phyloP scores from a whole-genome alignment of 2,888 invertebrate genomes.

The Tridacna gigas region DNA sequence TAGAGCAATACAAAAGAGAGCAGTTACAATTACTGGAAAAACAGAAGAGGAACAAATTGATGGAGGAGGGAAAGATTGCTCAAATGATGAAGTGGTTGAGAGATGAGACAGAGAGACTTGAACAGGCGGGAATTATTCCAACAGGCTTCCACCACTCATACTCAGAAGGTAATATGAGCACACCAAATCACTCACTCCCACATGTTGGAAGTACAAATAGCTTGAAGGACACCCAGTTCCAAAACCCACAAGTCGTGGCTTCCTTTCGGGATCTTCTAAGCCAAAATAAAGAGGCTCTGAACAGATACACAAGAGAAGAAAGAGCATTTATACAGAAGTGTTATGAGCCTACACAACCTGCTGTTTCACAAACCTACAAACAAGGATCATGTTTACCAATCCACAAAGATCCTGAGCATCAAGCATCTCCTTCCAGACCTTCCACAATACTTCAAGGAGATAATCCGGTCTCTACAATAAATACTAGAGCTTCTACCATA shows the following conservation, averaged over 20 bases:
- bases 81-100: conserved; percentile 22
- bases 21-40: conserved; percentile 19
- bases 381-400: neutral
- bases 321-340: neutral
- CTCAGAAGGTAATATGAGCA: neutral
- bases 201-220: conserved; percentile 13
- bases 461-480: too few species aligned
- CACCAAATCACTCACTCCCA: conserved; percentile 12
- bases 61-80: conserved; percentile 41
- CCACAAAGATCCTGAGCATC: too few species aligned
- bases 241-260: conserved; percentile 18
- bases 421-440: too few species aligned
- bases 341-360: too few species aligned
- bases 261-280: conserved; percentile 11
- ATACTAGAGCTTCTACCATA: too few species aligned
- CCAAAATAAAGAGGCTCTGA: neutral
- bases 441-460: too few species aligned
- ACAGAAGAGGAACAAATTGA: conserved; percentile 15
- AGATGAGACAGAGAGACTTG: conserved; percentile 2
- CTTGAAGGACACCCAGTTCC: conserved; percentile 13
- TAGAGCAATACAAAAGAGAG: conserved; percentile 51
- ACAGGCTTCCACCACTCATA: conserved; percentile 1
- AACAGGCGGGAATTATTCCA: conserved; percentile 4
- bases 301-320: neutral
- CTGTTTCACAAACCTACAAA: neutral